Base-by-base conservation (phyloP, 2,888 invertebrate species). In the Allacma fusca region DNA sequence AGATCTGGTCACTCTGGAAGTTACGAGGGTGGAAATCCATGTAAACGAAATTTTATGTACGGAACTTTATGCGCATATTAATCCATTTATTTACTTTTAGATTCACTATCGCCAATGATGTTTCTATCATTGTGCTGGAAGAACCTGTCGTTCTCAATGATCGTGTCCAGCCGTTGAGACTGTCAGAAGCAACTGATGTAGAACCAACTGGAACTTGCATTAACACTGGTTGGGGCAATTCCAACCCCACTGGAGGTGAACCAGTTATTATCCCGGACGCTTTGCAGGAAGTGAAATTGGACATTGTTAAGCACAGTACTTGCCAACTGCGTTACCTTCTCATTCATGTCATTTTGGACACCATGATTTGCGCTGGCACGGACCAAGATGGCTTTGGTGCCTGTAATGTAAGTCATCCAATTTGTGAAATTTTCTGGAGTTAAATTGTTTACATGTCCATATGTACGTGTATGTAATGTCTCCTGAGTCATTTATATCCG, bases 141-240 rank as follows among this genome's bases (percentile, higher is more conserved):
- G 59, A 65, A 19, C 76, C 76, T 16, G 26, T 80, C 1, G 62
- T 28, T 1, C 78, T 78, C 26, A 80, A 80, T 44, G 74, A 74
- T 1, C 50, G 76, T n/a, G 80, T 80, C 0, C 57, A 80, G 34
- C 70, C 78, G 0, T 69, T 80, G 21, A 44, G 70, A 28, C 44
- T 80, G 0, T 62, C 80, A 0, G 57, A 69, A 0, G 28, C 19
- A 13, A 73, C 57, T 29, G 71, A 76, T 24, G 76, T 71, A 16
- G 78, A 75, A 2, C 19, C 65, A 12, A 74, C 77, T 0, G 28
- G 44, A 24, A 50, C n/a, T 13, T 78, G 79, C 43, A 65, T 78
- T 16, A 78, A 50, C 24, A 68, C 76, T 13, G 80, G 80, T 21
- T 78, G 80, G 80, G 80, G 80, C n/a, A 78, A 80, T 34, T 59